phyloP scores from a whole-genome alignment of 2,113 vertebrate species.

The Gorsachius goisagi region DNA sequence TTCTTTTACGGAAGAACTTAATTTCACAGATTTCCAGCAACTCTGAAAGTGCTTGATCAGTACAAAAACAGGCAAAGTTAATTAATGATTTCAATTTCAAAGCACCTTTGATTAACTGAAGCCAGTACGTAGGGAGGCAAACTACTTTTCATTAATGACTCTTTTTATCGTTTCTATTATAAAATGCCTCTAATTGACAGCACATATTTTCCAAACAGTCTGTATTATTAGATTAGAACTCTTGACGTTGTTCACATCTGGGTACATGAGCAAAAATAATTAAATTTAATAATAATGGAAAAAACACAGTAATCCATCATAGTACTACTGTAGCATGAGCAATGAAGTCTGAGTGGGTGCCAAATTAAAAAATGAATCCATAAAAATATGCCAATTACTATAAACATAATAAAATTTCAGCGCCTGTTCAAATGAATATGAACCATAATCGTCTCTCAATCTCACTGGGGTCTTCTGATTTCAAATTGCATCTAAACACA shows the following conservation, averaged over 20 bases:
- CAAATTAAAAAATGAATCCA: slow-evolving; percentile 64
- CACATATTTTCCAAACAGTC: slow-evolving; percentile 67
- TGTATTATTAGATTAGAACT: slow-evolving; percentile 72
- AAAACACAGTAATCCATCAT: slow-evolving; percentile 71
- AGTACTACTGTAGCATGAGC: not conserved
- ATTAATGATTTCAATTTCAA: slow-evolving; percentile 75
- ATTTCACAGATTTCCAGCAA: slow-evolving; percentile 51
- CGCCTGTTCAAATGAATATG: not conserved
- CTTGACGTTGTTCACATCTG: slow-evolving; percentile 63
- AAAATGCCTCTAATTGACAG: slow-evolving; percentile 72
- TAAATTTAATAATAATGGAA: slow-evolving; percentile 72
- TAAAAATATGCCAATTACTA: slow-evolving; percentile 68
- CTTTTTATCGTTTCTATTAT: slow-evolving; percentile 67
- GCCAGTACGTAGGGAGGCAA: slow-evolving; percentile 27
- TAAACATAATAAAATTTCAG: slow-evolving; percentile 49
- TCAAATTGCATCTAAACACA: not conserved
- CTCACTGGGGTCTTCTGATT: not conserved
- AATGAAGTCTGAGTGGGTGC: slow-evolving; percentile 12
- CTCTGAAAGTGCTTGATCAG: slow-evolving; percentile 34
- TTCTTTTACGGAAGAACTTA: slow-evolving; percentile 14
- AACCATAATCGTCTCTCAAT: not conserved
- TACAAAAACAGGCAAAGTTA: slow-evolving; percentile 62
- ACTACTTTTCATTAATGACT: slow-evolving; percentile 71
- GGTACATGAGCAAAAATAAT: slow-evolving; percentile 71
- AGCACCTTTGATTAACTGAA: slow-evolving; percentile 72